Evolutionary conservation across 2,797 vertebrate species (phyloP).

Genomic region (Lepus oiostolus): DNA sequence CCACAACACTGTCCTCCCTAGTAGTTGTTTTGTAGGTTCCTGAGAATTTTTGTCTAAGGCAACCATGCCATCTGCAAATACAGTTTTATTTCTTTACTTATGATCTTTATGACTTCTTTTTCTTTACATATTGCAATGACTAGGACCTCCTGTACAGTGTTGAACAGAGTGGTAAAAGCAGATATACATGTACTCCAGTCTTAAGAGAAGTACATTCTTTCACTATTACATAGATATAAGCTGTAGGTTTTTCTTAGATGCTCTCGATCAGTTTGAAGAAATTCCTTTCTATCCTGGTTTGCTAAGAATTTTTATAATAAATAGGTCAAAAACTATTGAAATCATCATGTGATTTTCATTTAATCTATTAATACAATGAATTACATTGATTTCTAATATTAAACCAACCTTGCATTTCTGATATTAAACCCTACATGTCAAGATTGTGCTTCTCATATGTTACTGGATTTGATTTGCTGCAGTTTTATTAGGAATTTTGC

Average conservation of each 20-base stretch:
- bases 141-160: background rate
- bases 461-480: background rate
- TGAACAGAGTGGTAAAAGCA: background rate
- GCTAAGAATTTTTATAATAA: conserved; percentile 44
- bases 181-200: background rate
- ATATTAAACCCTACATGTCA: conserved; percentile 1
- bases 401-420: conserved; percentile 14
- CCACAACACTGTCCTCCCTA: background rate
- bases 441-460: conserved; percentile 3
- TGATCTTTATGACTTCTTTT: background rate
- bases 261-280: conserved; percentile 17
- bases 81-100: background rate
- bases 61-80: background rate
- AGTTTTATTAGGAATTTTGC: conserved; percentile 35
- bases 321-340: conserved; percentile 6
- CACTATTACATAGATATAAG: background rate
- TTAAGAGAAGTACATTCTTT: background rate
- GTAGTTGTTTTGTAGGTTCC: background rate
- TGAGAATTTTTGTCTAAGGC: background rate
- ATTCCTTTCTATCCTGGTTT: conserved; percentile 42
- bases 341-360: conserved; percentile 26
- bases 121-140: background rate
- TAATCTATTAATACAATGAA: conserved; percentile 23
- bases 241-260: background rate
- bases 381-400: conserved; percentile 12